Conservation (phyloP, 2,888 invertebrate species). For the Mellilla xanthometata region DNA sequence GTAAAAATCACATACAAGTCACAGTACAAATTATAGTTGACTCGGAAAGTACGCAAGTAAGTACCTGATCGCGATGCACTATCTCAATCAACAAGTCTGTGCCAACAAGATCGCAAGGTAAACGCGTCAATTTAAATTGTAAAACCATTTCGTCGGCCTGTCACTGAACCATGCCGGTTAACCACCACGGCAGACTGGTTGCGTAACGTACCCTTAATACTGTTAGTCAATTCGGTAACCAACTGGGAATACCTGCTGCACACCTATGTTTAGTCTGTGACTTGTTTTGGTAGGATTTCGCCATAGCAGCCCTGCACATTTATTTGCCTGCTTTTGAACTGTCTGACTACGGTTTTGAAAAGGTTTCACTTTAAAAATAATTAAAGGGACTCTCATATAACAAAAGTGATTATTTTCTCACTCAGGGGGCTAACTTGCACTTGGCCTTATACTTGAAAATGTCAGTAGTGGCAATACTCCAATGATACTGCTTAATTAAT, state of each 20-base stretch:
- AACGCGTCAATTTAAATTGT: conserved; percentile 24
- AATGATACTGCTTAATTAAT: no score
- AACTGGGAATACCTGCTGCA: conserved; percentile 19
- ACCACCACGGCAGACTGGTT: conserved; percentile 15
- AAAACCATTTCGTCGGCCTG: conserved; percentile 19
- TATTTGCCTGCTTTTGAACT: neutral
- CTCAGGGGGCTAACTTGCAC: no score
- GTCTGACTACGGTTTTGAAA: no score
- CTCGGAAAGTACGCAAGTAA: no score
- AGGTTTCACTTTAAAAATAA: no score
- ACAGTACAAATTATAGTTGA: no score
- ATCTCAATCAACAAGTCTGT: conserved; percentile 3
- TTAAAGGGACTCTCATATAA: no score
- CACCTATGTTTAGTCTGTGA: conserved; percentile 4
- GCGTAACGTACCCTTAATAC: conserved; percentile 17
- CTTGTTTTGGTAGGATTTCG: conserved; percentile 1
- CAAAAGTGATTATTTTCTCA: no score
- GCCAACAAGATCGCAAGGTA: conserved; percentile 17
- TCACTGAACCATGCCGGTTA: conserved; percentile 16
- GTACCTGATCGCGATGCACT: no score
- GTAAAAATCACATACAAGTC: no score
- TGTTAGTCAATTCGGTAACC: conserved; percentile 14
- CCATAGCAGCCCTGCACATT: neutral
- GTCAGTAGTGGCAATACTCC: no score
- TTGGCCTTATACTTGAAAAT: no score